These are phyloP conservation scores for Dexiosoma caninum DNA, from an alignment of 2,888 invertebrate species.

Conservation along the genomic window DNA sequence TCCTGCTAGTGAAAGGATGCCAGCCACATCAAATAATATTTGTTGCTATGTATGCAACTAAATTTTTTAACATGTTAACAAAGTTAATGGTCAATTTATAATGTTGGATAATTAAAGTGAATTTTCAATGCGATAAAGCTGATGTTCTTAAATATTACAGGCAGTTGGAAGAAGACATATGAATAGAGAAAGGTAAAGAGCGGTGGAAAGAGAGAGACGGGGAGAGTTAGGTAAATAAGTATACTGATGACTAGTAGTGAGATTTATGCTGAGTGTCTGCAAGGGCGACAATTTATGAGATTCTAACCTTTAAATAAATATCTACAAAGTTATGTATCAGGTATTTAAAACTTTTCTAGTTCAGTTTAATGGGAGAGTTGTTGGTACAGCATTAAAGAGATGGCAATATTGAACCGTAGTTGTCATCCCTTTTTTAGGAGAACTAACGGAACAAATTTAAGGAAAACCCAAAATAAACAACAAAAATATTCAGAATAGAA, in stretches of 20 bases:
- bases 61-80: slow-evolving; percentile 39
- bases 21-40: neutral
- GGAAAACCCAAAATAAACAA: no score
- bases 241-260: neutral
- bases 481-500: no score
- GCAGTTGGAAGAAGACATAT: neutral
- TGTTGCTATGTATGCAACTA: slow-evolving; percentile 19
- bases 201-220: neutral
- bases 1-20: neutral
- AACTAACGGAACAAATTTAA: no score
- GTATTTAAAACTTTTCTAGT: no score
- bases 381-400: no score
- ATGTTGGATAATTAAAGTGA: slow-evolving; percentile 29
- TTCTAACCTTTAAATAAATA: neutral
- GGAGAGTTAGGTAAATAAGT: no score
- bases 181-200: no score
- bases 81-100: slow-evolving; percentile 54
- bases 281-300: neutral
- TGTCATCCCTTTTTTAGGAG: no score
- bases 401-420: no score
- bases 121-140: neutral
- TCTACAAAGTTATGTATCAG: no score
- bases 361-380: no score
- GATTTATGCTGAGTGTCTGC: neutral
- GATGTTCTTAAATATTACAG: neutral